A percentile compares a stretch with the other conserved stretches of the same genome.
These are phyloP conservation scores for Venusia cambrica DNA, from an alignment of 2,888 invertebrate genomes.

Conservation along the genomic window DNA sequence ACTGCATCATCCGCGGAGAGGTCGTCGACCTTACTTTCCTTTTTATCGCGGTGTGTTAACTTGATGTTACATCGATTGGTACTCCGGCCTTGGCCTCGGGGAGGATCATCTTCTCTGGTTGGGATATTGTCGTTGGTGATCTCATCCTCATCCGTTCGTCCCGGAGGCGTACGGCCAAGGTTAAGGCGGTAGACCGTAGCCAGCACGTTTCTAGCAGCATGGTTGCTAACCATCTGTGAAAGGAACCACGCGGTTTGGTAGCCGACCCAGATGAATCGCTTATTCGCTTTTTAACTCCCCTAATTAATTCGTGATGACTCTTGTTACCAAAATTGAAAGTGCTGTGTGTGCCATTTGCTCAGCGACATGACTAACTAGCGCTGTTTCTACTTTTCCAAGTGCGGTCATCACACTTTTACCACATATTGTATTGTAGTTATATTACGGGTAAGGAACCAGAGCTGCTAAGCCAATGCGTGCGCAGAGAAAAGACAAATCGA, in stretches of 20 bases:
- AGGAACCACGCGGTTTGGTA: conserved; percentile 51
- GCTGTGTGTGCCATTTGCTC: conserved; percentile 44
- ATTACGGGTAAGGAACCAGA: no score
- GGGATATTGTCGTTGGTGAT: conserved; percentile 58
- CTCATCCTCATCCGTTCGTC: conserved; percentile 57
- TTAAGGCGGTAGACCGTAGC: conserved; percentile 71
- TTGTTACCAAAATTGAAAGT: conserved; percentile 45
- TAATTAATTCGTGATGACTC: conserved; percentile 45
- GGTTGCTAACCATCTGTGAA: conserved; percentile 63
- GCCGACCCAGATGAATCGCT: conserved; percentile 64
- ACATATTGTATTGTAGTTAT: no score
- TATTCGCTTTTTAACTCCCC: conserved; percentile 54
- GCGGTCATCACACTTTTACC: conserved; percentile 1
- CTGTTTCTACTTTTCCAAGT: conserved; percentile 1
- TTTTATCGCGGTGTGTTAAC: conserved; percentile 52
- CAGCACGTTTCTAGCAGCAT: conserved; percentile 57
- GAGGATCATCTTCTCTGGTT: no score
- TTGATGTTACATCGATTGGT: conserved; percentile 54
- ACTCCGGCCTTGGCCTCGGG: conserved; percentile 61
- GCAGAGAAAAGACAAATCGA: conserved; percentile 34
- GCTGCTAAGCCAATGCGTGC: conserved; percentile 4
- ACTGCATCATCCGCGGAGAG: conserved; percentile 50
- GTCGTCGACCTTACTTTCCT: conserved; percentile 70
- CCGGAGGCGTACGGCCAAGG: conserved; percentile 70
- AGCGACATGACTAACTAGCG: conserved; percentile 26